A percentile compares a stretch with the other conserved stretches of the same genome.
phyloP scores from a whole-genome alignment of 2,113 vertebrate species.

The Lathamus discolor region DNA sequence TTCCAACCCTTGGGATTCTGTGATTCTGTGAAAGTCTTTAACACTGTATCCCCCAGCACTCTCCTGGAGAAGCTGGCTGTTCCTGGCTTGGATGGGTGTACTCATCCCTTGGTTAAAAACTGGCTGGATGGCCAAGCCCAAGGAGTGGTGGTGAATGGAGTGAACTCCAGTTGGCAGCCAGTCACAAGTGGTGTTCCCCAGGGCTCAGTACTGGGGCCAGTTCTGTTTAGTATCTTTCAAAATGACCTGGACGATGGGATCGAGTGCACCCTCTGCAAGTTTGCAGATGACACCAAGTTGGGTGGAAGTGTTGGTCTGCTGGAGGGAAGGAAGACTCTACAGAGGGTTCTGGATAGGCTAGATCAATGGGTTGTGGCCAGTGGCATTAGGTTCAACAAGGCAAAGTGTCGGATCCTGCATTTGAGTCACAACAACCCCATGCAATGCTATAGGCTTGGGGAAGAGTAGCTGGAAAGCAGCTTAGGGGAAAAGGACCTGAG shows the following conservation, averaged over 20 bases:
- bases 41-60: neutral
- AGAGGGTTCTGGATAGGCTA: neutral
- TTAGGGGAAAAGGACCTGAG: neutral
- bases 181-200: neutral
- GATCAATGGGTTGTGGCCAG: neutral
- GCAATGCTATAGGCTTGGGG: neutral
- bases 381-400: neutral
- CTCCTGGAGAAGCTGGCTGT: neutral
- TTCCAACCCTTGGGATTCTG: too few relatives aligned
- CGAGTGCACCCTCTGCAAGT: neutral
- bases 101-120: neutral
- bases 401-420: neutral
- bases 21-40: too few relatives aligned
- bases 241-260: neutral
- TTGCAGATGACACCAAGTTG: neutral
- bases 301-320: neutral
- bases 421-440: neutral
- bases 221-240: neutral
- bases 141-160: neutral
- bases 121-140: neutral
- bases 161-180: neutral
- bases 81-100: neutral
- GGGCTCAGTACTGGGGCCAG: neutral
- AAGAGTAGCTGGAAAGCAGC: neutral
- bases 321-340: neutral